These are phyloP conservation scores for Trichopria drosophilae DNA, from an alignment of 2,888 invertebrate genomes.

Conservation along the genomic window DNA sequence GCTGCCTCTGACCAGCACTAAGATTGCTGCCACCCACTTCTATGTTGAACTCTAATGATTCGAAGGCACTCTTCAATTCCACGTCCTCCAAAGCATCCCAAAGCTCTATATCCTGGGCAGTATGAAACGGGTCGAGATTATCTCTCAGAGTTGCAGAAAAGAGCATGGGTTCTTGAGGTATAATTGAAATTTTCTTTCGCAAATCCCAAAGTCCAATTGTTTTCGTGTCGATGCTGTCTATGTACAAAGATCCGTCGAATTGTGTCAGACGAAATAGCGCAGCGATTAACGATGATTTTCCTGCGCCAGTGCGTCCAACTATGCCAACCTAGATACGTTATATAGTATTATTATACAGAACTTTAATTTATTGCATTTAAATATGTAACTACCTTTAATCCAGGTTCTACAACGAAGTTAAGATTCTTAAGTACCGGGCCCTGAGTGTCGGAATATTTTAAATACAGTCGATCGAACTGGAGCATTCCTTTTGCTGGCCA, in stretches of 20 bases:
- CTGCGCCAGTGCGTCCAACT: constrained; percentile 85
- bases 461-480: constrained; percentile 64
- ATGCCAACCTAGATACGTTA: constrained; percentile 69
- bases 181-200: constrained; percentile 81
- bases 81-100: constrained; percentile 79
- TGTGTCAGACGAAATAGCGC: constrained; percentile 77
- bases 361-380: background rate
- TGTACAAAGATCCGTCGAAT: constrained; percentile 73
- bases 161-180: constrained; percentile 87
- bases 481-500: constrained; percentile 75
- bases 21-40: constrained; percentile 81
- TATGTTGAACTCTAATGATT: constrained; percentile 69
- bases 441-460: constrained; percentile 65
- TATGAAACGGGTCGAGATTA: constrained; percentile 81
- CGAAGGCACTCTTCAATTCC: constrained; percentile 70
- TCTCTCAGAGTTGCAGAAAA: constrained; percentile 81
- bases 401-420: constrained; percentile 69
- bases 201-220: constrained; percentile 75
- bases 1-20: constrained; percentile 85
- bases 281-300: constrained; percentile 79
- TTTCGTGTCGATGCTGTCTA: constrained; percentile 74
- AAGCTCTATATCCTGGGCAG: constrained; percentile 70
- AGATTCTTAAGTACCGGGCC: constrained; percentile 75
- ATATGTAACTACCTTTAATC: constrained; percentile 65
- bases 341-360: background rate